phyloP scores from a whole-genome alignment of 2,113 vertebrate genomes.

The Sigmodon hispidus region DNA sequence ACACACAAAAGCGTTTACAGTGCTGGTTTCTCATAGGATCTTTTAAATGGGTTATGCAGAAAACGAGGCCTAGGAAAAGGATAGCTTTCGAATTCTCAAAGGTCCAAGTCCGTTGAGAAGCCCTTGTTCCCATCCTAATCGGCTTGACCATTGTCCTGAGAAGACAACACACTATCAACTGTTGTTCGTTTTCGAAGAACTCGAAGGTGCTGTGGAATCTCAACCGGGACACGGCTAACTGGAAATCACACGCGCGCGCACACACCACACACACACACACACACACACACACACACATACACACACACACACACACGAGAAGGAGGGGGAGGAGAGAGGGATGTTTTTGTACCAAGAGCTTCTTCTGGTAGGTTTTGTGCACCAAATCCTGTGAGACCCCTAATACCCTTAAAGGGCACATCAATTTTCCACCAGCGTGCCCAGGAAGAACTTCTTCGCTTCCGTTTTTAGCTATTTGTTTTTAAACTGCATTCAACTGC shows the following conservation, averaged over 20 bases:
- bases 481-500: neutral
- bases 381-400: neutral
- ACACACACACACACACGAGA: too few species aligned
- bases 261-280: too few species aligned
- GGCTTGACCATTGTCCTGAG: constrained; percentile 2
- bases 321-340: too few species aligned
- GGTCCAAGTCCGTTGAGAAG: neutral
- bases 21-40: constrained; percentile 60
- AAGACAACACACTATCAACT: neutral
- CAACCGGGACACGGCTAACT: neutral
- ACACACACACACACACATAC: neutral
- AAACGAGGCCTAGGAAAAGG: constrained; percentile 56
- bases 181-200: neutral
- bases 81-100: constrained; percentile 39
- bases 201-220: neutral
- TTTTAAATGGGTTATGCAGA: constrained; percentile 77
- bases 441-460: constrained; percentile 51
- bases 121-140: neutral
- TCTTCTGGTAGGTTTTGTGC: neutral
- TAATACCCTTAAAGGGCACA: neutral
- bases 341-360: neutral
- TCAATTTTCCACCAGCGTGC: constrained; percentile 67
- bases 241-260: neutral
- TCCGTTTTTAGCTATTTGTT: neutral
- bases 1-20: constrained; percentile 43